Percentiles rank a stretch among this genome's conserved stretches.
phyloP scores from a whole-genome alignment of 2,797 vertebrate genomes.

The Ateles fusciceps region DNA sequence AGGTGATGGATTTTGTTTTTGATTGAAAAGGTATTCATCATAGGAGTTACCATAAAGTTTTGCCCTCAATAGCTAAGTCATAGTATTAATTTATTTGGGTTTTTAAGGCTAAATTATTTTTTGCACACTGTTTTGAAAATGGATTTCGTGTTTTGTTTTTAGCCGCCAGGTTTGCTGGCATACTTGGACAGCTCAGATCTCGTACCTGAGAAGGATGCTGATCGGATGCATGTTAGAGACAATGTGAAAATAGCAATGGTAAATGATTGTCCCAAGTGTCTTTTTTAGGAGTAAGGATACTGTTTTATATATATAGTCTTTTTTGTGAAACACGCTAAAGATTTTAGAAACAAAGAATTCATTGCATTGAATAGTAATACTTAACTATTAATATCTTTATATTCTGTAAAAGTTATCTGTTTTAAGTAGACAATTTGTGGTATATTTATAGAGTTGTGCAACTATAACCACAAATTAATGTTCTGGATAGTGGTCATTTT shows the following conservation, averaged over 20 bases:
- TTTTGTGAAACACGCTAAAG: background rate
- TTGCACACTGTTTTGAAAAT: conserved; percentile 44
- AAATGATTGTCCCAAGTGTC: conserved; percentile 62
- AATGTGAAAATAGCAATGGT: conserved; percentile 98
- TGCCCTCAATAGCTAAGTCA: background rate
- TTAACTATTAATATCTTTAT: background rate
- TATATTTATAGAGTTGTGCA: background rate
- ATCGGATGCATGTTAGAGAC: conserved; percentile 98
- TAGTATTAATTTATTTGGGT: background rate
- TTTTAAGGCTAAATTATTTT: conserved; percentile 21
- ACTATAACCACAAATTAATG: background rate
- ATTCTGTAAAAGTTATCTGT: background rate
- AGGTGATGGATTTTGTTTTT: background rate
- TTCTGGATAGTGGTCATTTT: background rate
- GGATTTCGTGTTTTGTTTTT: conserved; percentile 44
- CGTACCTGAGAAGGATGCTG: conserved; percentile 96
- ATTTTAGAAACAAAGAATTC: background rate
- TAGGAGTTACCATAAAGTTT: background rate
- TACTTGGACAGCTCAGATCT: conserved; percentile 95
- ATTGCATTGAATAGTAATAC: background rate
- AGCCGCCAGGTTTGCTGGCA: conserved; percentile 95
- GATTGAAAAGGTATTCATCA: background rate
- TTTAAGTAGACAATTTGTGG: background rate
- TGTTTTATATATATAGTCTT: background rate
- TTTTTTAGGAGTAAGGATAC: background rate